Evolutionary conservation across 2,797 vertebrate genomes (phyloP).

Genomic region (Betta splendens): DNA sequence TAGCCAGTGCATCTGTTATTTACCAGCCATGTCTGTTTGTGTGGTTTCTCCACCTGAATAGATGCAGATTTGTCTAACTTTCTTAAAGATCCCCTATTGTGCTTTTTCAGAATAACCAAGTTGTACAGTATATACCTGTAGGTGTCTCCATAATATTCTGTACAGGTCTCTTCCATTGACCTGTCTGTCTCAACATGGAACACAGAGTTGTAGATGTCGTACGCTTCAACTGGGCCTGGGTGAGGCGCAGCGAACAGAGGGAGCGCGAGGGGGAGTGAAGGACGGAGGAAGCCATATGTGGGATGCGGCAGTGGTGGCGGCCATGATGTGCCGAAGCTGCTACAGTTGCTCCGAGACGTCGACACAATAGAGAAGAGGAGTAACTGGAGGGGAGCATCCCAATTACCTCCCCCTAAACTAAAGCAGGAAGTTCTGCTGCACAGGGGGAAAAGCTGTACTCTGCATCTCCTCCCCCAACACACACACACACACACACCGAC

Average conservation of each 20-base stretch:
- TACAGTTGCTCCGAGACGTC: conserved; percentile 49
- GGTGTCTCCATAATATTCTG: too few relatives aligned
- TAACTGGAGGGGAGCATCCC: conserved; percentile 59
- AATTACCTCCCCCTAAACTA: conserved; percentile 76
- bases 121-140: too few relatives aligned
- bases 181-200: too few relatives aligned
- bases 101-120: too few relatives aligned
- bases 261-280: conserved; percentile 7
- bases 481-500: conserved; percentile 13
- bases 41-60: too few relatives aligned
- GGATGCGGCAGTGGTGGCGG: conserved; percentile 34
- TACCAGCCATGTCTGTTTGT: too few relatives aligned
- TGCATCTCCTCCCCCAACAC: conserved; percentile 4
- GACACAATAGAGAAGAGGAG: conserved; percentile 49
- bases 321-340: conserved; percentile 58
- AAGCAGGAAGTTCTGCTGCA: conserved; percentile 72
- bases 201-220: too few relatives aligned
- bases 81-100: too few relatives aligned
- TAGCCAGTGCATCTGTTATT: too few relatives aligned
- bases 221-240: too few relatives aligned
- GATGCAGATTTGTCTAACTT: too few relatives aligned
- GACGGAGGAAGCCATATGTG: conserved; percentile 43
- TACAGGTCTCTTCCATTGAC: too few relatives aligned
- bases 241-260: conserved; percentile 70
- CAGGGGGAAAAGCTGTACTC: conserved; percentile 48